Evolutionary conservation across 2,888 invertebrate species (phyloP), one percentile per base, ranked within the genome.

Genomic region (Alloplasta piceator): DNA sequence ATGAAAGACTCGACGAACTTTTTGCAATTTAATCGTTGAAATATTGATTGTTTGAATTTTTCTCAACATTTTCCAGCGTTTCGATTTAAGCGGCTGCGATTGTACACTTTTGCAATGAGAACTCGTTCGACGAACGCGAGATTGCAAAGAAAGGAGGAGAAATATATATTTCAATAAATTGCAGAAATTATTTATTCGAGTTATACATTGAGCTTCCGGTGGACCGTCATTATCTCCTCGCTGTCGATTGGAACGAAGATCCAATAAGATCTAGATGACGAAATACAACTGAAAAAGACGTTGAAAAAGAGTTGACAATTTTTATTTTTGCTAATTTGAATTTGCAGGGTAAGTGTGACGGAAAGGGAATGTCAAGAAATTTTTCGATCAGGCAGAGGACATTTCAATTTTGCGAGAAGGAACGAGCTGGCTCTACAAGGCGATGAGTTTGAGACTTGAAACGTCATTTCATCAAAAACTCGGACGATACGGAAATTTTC

Each of bases 221-320:
- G 4, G 55, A 64, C 48, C 46, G 26, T 14, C 50, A 58, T 14
- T 6, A 4, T 7, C 6, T 52, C 5, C 52, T 0, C 5, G 52
- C 12, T 12, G 12, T 5, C 16, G 16, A 48, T 7, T 6, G 5
- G 43, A 43, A 9, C 7, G 43, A 43, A 10, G 43, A 43, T 14
- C 26, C 26, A 26, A 26, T 26, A 26, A 26, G 26, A 26, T 58
- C 80, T 78, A 89, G 9, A 87, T 75, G 16, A 84, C 66, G 48
- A 87, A 83, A 61, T 76, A 89, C n/a, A 78, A 74, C 86, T 89
- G 82, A 6, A 72, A 26, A 26, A 75, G 63, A 48, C 56, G 38
- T 78, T 26, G 66, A 50, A 73, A 68, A 12, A 6, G 7, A 56
- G 41, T 64, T 41, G 10, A 3, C 61, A 10, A n/a, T 16, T 38